A percentile compares a stretch with the other conserved stretches of the same genome.
These are phyloP conservation scores for Barypeithes pellucidus DNA, from an alignment of 2,888 invertebrate genomes.

Conservation along the genomic window DNA sequence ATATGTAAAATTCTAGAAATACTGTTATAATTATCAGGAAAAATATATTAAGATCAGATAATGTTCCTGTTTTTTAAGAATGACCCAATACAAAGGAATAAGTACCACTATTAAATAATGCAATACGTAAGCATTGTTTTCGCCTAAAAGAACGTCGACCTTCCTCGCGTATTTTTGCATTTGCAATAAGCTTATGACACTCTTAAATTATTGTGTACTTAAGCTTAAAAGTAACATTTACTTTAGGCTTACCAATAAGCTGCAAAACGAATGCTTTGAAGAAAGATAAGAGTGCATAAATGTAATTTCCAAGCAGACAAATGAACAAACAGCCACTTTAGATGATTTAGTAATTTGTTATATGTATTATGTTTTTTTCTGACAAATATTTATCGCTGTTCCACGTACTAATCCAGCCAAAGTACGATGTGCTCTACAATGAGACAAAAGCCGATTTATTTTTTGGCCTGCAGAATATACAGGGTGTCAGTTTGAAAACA, in stretches of 20 bases:
- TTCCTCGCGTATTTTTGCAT: slow-evolving; percentile 2
- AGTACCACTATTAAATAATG: slow-evolving; percentile 9
- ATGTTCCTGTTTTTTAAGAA: background rate
- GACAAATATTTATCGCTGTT: too few species aligned
- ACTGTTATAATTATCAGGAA: too few species aligned
- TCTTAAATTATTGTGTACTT: slow-evolving; percentile 3
- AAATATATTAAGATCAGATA: too few species aligned
- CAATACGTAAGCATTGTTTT: slow-evolving; percentile 14
- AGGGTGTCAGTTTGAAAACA: too few species aligned
- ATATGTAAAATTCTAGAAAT: too few species aligned
- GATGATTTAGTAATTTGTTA: background rate
- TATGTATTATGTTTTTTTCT: background rate
- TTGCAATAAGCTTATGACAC: slow-evolving; percentile 13
- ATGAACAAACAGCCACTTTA: slow-evolving; percentile 3
- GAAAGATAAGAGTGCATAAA: background rate
- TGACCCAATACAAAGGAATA: background rate
- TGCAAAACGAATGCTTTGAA: background rate
- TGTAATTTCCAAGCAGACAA: slow-evolving; percentile 6
- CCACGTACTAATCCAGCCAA: too few species aligned
- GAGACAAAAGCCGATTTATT: too few species aligned
- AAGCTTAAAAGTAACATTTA: background rate
- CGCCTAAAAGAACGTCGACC: slow-evolving; percentile 9
- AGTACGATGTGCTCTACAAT: too few species aligned
- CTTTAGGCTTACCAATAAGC: background rate
- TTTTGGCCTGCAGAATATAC: too few species aligned